A percentile compares a stretch with the other conserved stretches of the same genome.
Conservation (phyloP, 2,113 vertebrate genomes). For the Carlito syrichta region DNA sequence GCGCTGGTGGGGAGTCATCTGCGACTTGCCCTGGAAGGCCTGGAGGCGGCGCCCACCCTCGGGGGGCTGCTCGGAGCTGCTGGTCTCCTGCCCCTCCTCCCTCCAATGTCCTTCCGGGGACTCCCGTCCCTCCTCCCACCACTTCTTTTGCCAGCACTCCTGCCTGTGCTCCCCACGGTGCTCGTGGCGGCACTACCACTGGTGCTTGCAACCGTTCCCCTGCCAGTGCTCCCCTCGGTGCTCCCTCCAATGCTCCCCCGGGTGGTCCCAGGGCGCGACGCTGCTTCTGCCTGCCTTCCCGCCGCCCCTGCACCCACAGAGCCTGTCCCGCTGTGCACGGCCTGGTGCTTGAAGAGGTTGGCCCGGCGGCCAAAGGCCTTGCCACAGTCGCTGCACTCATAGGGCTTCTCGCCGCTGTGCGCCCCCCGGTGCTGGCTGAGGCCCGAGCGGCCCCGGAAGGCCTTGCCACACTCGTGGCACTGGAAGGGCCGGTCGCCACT, state of each 20-base stretch:
- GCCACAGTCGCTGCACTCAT: conserved; percentile 51
- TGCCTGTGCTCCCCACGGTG: too few relatives aligned
- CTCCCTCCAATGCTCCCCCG: background rate
- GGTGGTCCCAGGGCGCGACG: background rate
- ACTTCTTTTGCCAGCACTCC: too few relatives aligned
- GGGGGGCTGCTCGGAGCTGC: background rate
- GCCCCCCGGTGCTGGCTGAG: conserved; percentile 68
- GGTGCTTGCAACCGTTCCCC: too few relatives aligned
- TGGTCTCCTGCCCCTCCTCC: too few relatives aligned
- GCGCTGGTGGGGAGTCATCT: background rate
- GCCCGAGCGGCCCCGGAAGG: conserved; percentile 67
- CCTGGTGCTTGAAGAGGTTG: conserved; percentile 75
- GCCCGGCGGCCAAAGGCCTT: conserved; percentile 64
- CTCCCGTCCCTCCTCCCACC: too few relatives aligned
- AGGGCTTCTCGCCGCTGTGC: conserved; percentile 53
- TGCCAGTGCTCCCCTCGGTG: too few relatives aligned
- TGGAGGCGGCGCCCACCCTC: background rate
- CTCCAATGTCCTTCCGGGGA: too few relatives aligned
- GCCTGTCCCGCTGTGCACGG: conserved; percentile 49
- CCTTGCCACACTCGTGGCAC: conserved; percentile 63
- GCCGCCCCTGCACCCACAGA: background rate
- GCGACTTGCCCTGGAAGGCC: background rate
- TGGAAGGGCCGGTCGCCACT: conserved; percentile 41
- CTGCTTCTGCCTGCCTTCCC: background rate
- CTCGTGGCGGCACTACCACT: too few relatives aligned